These are phyloP conservation scores for Oscarella lobularis DNA, from an alignment of 37 sponge, comb jelly and placozoan species.

Conservation along the genomic window DNA sequence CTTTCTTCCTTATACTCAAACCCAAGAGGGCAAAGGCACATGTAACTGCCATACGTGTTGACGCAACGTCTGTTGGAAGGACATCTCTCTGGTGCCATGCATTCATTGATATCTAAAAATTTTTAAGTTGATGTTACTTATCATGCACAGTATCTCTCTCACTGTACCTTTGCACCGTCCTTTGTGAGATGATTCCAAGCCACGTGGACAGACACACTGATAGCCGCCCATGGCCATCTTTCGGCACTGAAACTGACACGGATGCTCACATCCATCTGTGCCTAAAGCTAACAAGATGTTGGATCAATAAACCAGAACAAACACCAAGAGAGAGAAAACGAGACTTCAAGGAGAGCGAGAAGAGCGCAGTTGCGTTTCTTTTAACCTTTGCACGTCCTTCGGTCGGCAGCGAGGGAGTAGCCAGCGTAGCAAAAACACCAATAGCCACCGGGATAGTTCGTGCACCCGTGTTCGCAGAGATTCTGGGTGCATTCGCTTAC, in stretches of 20 bases:
- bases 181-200: neutral
- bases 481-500: neutral
- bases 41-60: neutral
- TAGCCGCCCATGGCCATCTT: neutral
- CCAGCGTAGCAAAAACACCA: neutral
- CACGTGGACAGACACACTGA: neutral
- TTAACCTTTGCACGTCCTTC: neutral
- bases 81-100: neutral
- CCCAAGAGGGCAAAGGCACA: neutral
- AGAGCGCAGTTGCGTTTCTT: neutral
- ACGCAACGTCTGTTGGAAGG: neutral
- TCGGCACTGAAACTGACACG: neutral
- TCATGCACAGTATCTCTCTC: too few relatives aligned
- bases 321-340: too few relatives aligned
- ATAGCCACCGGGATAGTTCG: neutral
- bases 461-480: constrained; percentile 1
- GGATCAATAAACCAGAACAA: too few relatives aligned
- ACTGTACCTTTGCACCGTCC: neutral
- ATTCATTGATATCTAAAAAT: neutral
- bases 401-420: neutral
- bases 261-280: neutral
- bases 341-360: too few relatives aligned
- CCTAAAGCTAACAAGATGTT: neutral
- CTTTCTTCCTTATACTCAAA: too few relatives aligned
- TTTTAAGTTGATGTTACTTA: too few relatives aligned